phyloP scores from a whole-genome alignment of 2,888 invertebrate genomes.

The Stenodera caucasica region DNA sequence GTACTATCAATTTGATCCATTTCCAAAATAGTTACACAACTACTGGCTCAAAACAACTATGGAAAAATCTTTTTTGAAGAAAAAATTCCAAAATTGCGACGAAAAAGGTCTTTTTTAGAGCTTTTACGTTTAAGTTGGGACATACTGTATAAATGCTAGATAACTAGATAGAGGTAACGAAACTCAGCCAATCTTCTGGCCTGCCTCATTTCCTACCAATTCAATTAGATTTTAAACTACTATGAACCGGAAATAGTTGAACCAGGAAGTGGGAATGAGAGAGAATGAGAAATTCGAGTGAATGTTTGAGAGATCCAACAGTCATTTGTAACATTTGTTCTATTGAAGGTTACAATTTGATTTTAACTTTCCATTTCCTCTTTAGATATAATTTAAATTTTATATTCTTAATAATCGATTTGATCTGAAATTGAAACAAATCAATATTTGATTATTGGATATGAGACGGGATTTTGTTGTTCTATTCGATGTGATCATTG shows the following conservation, averaged over 20 bases:
- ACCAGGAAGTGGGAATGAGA: conserved; percentile 11
- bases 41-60: no score
- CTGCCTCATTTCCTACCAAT: conserved; percentile 31
- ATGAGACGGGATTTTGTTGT: neutral
- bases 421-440: no score
- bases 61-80: no score
- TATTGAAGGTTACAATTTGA: no score
- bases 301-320: neutral
- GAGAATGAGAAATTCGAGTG: neutral
- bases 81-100: no score
- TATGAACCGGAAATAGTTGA: conserved; percentile 24
- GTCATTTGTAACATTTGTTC: neutral
- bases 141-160: conserved; percentile 1
- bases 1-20: no score
- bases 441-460: neutral
- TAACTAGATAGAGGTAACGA: conserved; percentile 15
- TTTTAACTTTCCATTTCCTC: no score
- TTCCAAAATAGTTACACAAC: no score
- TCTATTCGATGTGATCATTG: neutral
- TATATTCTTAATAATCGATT: no score
- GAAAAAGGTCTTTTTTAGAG: no score
- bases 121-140: no score
- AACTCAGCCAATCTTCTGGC: conserved; percentile 25
- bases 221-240: conserved; percentile 33
- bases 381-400: no score